Conservation (phyloP, 2,888 invertebrate genomes). For the Cordylochernes scorpioides region DNA sequence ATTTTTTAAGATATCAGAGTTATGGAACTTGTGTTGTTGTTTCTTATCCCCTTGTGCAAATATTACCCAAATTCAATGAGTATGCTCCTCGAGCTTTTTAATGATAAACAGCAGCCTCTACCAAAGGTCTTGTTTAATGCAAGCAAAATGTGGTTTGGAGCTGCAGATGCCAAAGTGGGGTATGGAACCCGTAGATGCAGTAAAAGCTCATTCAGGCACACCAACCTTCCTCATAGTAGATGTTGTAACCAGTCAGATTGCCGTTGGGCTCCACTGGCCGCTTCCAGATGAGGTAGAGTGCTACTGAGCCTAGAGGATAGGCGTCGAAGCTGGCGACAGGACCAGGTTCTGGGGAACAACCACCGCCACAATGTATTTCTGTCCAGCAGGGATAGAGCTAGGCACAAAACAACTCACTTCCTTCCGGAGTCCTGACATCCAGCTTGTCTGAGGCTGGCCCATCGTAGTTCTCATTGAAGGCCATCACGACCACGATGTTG, state of each 20-base stretch:
- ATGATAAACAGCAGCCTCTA: too few relatives aligned
- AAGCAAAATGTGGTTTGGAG: too few relatives aligned
- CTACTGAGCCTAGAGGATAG: conserved; percentile 59
- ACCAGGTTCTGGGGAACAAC: conserved; percentile 41
- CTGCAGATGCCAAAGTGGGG: too few relatives aligned
- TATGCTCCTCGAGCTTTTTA: too few relatives aligned
- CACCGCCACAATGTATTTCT: too few relatives aligned
- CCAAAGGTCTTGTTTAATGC: too few relatives aligned
- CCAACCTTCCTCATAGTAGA: conserved; percentile 45
- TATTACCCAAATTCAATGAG: too few relatives aligned
- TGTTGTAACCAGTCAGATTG: conserved; percentile 61
- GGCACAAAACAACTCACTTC: conserved; percentile 24
- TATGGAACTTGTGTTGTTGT: too few relatives aligned
- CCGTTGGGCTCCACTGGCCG: conserved; percentile 77
- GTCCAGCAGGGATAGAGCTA: conserved; percentile 1
- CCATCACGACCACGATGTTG: conserved; percentile 64
- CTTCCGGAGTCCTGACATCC: conserved; percentile 64
- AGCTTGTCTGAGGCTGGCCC: conserved; percentile 66
- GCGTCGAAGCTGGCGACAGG: conserved; percentile 57
- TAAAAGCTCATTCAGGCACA: too few relatives aligned
- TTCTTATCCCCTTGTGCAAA: too few relatives aligned
- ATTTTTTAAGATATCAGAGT: too few relatives aligned
- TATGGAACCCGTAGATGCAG: too few relatives aligned
- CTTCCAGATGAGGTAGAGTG: conserved; percentile 69
- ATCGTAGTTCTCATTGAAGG: conserved; percentile 64